Base-by-base conservation (phyloP, 2,797 vertebrate species). In the Stomatorhinus walkeri region DNA sequence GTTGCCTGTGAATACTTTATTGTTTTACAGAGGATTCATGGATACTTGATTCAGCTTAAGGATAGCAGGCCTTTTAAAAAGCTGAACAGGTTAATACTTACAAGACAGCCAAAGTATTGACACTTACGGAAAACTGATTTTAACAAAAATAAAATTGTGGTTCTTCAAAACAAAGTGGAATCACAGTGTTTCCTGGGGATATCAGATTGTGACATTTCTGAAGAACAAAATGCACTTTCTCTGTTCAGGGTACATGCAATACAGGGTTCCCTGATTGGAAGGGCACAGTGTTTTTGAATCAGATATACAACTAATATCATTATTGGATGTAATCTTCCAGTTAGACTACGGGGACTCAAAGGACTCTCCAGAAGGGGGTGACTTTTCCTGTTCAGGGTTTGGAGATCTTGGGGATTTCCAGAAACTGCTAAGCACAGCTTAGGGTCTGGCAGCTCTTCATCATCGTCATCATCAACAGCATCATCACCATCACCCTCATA, bases 361-460 rank as follows among this genome's bases (percentile, higher is more conserved):
- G 36, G 40, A 22, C 19, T 22, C 76, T 81, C 40, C 76, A 81
- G 76, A 81, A 22, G 76, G 40, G 40, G 76, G 4, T n/a, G 76
- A 46, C 76, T 81, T n/a, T 46, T 46, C 40, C 7, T 10, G 16
- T 85, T 85, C 4, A 22, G 43, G 22, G 51, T 85, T 85, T 85
- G 83, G 83, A 85, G 83, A 84, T 84, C 48, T 48, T 46, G 81
- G 81, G 43, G 81, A 51, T 84, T 84, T 84, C 48, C 76, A 43
- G 16, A n/a, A 48, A n/a, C 36, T 46, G 76, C 32, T 81, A 81
- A 81, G 40, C 72, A 79, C 72, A 51, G 48, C 48, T 84, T 32
- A 32, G 28, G 28, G 28, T 32, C 28, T 1, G 76, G 2, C 8
- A 4, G 9, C 76, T n/a, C 36, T 19, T 81, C 14, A 19, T 59